phyloP scores from a whole-genome alignment of 1,140 invertebrate genomes.

The Diabrotica virgifera region DNA sequence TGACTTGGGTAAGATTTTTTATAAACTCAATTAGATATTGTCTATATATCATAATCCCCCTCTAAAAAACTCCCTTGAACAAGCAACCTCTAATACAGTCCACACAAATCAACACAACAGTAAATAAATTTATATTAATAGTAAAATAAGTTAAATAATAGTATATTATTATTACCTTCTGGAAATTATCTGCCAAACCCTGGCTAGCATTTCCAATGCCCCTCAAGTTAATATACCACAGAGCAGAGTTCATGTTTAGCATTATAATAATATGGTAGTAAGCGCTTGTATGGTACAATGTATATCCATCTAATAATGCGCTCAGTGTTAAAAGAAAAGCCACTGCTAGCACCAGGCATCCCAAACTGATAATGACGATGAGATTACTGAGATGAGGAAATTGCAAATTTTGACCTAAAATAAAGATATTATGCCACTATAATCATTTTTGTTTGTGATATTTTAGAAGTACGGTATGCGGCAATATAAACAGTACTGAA shows the following conservation, averaged over 20 bases:
- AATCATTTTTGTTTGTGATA: constrained; percentile 2
- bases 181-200: constrained; percentile 44
- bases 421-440: constrained; percentile 7
- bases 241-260: constrained; percentile 63
- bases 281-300: constrained; percentile 57
- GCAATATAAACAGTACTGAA: too few species aligned
- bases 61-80: too few species aligned
- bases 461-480: not conserved
- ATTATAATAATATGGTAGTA: constrained; percentile 63
- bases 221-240: constrained; percentile 63
- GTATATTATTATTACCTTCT: constrained; percentile 40
- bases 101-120: too few species aligned
- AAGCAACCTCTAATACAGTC: too few species aligned
- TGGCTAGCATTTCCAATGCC: constrained; percentile 56
- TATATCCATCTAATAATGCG: constrained; percentile 57
- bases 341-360: constrained; percentile 56
- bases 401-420: constrained; percentile 53
- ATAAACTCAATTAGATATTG: too few species aligned
- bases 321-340: constrained; percentile 56
- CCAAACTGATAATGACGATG: constrained; percentile 57
- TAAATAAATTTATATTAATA: too few species aligned
- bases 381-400: constrained; percentile 57
- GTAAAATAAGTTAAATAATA: too few species aligned
- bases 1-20: too few species aligned
- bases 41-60: too few species aligned